Evolutionary conservation across 2,113 vertebrate genomes (phyloP), one percentile per base, ranked within the genome.

Genomic region (Paratilapia polleni): DNA sequence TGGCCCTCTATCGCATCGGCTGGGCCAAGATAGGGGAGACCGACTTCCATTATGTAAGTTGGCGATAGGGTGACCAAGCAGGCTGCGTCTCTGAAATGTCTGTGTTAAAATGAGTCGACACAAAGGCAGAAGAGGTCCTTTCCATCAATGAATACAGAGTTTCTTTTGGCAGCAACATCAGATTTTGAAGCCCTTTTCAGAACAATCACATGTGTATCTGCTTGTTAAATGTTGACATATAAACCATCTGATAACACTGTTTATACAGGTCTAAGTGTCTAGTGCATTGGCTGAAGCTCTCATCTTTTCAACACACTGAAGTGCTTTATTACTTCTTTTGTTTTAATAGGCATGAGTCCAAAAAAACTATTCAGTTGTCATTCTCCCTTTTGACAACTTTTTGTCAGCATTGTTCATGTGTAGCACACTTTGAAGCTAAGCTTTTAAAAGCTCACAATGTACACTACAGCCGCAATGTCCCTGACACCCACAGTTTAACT

Each of bases 1-100:
- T 99, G 8, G 95, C 97, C 80, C 94, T 99, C 0, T 99, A 99
- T 76, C 97, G 98, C 80, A 86, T 99, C 43, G 96, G 95, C 20
- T 99, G 97, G 98, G 87, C 87, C 34, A 97, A 96, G 82, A 93
- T 93, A 76, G 97, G 96, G 8, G 93, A 88, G 4, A 9, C 4
- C 0, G 89, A 97, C 52, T 5, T 20, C 31, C 24, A 94, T 85
- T 59, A 61, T 62, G 96, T 96, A 90, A 89, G 95, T 81, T 26
- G 10, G 17, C 2, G 10, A 52, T 52, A 19, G 49, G 20, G 66
- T 4, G 10, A 70, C 9, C 41, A 28, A 24, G 22, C 64, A 26
- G 22, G 38, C 41, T 15, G 7, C 43, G 38, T 49, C 24, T 68
- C 17, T 59, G 43, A 26, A 47, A 68, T 47, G 38, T 26, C 64